phyloP scores from a whole-genome alignment of 1,140 invertebrate genomes.

The Cyrtorhinus lividipennis region DNA sequence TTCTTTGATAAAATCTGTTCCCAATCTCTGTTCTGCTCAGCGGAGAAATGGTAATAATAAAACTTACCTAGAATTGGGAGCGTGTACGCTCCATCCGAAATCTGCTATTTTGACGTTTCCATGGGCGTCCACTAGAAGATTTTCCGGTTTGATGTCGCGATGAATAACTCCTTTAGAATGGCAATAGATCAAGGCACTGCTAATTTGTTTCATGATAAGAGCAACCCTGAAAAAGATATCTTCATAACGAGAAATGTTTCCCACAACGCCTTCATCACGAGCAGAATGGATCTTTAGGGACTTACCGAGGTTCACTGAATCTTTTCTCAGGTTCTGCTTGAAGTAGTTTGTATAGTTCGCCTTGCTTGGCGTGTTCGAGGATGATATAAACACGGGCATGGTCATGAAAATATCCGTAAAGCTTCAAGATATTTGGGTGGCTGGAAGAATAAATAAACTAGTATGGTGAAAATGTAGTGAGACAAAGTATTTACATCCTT shows the following conservation, averaged over 20 bases:
- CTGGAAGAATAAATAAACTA: too few relatives aligned
- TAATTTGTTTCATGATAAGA: constrained; percentile 68
- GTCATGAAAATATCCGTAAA: constrained; percentile 94
- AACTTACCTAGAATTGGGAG: constrained; percentile 62
- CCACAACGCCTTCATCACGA: too few relatives aligned
- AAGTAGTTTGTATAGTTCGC: constrained; percentile 68
- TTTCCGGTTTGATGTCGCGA: constrained; percentile 90
- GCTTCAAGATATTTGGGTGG: constrained; percentile 83
- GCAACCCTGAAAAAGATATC: constrained; percentile 41
- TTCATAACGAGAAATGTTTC: too few relatives aligned
- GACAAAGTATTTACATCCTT: too few relatives aligned
- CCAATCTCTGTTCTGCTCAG: too few relatives aligned
- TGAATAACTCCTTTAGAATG: constrained; percentile 92
- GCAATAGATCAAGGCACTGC: constrained; percentile 80
- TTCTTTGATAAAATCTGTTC: too few relatives aligned
- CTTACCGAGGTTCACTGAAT: constrained; percentile 47
- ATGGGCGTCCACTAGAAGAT: constrained; percentile 68
- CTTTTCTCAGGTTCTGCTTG: constrained; percentile 48
- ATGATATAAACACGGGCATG: constrained; percentile 83
- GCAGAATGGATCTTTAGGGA: background rate
- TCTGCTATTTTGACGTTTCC: constrained; percentile 90
- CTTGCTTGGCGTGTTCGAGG: constrained; percentile 82
- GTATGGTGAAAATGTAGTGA: too few relatives aligned
- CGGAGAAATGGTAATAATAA: too few relatives aligned
- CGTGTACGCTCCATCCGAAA: constrained; percentile 96